These are phyloP conservation scores for Poecilia gillii DNA, from an alignment of 2,797 vertebrate species.

Conservation along the genomic window DNA sequence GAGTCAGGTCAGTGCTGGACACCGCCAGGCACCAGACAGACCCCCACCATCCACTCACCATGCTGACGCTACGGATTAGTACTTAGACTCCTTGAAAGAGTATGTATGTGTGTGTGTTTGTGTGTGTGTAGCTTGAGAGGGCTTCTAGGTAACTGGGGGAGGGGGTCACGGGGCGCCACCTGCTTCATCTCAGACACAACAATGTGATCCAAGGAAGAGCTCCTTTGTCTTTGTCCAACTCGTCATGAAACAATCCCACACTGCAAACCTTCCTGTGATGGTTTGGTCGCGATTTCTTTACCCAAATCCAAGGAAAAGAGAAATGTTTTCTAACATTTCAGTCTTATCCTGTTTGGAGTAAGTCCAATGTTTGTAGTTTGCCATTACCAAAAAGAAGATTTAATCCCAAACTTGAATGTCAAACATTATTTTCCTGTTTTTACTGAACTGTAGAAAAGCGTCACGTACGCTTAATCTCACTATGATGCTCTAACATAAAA, in stretches of 20 bases:
- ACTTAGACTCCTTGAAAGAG: constrained; percentile 56
- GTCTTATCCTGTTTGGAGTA: not conserved
- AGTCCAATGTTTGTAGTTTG: not conserved
- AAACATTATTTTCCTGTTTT: not conserved
- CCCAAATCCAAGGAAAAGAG: not conserved
- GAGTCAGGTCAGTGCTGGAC: constrained; percentile 74
- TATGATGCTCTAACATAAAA: not conserved
- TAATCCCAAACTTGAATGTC: not conserved
- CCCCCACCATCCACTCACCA: constrained; percentile 72
- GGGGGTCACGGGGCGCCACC: constrained; percentile 70
- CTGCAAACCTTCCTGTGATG: not conserved
- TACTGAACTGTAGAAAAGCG: not conserved
- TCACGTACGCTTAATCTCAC: not conserved
- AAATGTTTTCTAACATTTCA: not conserved
- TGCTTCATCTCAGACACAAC: constrained; percentile 78
- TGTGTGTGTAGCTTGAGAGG: constrained; percentile 22
- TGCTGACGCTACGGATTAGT: constrained; percentile 82
- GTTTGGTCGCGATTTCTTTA: not conserved
- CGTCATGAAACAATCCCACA: constrained; percentile 12
- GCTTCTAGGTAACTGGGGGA: constrained; percentile 67
- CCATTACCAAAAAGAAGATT: not conserved
- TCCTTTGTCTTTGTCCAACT: constrained; percentile 27
- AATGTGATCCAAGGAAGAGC: constrained; percentile 44
- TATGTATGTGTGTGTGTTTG: constrained; percentile 28
- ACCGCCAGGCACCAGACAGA: constrained; percentile 80